These are phyloP conservation scores for Pedionomus torquatus DNA, from an alignment of 2,113 vertebrate genomes.

Conservation along the genomic window DNA sequence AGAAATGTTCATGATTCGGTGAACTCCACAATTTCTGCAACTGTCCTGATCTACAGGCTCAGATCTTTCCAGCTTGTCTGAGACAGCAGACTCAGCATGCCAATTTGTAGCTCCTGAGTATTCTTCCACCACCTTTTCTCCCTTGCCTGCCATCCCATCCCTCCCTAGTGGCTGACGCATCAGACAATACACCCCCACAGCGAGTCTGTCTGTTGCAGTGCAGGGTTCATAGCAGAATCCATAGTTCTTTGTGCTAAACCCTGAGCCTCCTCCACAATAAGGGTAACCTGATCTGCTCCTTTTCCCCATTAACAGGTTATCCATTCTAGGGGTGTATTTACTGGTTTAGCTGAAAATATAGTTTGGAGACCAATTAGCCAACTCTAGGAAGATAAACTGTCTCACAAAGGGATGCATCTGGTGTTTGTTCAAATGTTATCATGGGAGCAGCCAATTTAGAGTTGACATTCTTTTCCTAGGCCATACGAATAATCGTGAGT, in stretches of 20 bases:
- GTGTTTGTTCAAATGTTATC: neutral
- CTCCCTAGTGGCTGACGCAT: neutral
- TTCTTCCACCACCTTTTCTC: neutral
- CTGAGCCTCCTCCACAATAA: neutral
- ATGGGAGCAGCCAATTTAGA: neutral
- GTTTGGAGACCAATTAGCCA: neutral
- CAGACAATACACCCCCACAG: no score
- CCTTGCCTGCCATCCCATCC: neutral
- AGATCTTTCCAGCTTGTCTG: neutral
- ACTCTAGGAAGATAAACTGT: neutral
- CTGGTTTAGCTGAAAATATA: neutral
- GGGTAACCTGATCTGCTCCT: neutral
- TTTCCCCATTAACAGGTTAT: neutral
- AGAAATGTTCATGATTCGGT: neutral
- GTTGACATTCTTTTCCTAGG: neutral
- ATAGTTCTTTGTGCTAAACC: neutral
- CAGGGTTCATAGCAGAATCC: neutral
- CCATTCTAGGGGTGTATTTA: neutral
- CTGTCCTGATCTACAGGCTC: neutral
- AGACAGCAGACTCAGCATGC: neutral
- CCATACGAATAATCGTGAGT: neutral
- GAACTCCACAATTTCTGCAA: neutral
- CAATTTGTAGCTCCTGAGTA: neutral
- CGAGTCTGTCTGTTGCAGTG: neutral
- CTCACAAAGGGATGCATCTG: neutral